Base-by-base conservation (phyloP, 2,113 vertebrate species). In the Bubo bubo region DNA sequence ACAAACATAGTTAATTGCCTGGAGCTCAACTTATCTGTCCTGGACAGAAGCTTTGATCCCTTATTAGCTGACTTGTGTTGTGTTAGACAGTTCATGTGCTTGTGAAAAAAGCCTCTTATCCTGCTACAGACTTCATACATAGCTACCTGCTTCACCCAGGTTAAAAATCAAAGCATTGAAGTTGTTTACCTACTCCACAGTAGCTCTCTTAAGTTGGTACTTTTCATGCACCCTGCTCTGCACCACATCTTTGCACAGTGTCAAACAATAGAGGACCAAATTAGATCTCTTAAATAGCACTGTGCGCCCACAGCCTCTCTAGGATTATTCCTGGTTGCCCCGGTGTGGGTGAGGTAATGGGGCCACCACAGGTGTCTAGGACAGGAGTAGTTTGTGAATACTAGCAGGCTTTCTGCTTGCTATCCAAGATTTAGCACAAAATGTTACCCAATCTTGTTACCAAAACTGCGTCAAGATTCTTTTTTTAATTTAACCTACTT, bases 401-500 rank as follows among this genome's bases (percentile, higher is more conserved):
- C 72, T 34, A 73, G 28, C 59, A 86, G 77, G 13, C 41, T 91
- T 89, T 88, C 68, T 84, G 76, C 71, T 86, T 92, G 68, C 88
- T 93, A 39, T 72, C 86, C 30, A 37, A 64, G 73, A 86, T 53
- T n/a, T n/a, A 64, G 34, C 81, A 86, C 55, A 50, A 66, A 43
- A 41, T 16, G 12, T 81, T 88, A 37, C 76, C 28, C 88, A 23
- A 12, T 71, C 58, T 41, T 63, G 49, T 75, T 53, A 87, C 53
- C 70, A 81, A 84, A 91, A 74, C 73, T 76, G 28, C 27, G 4
- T 95, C 95, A 93, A 63, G 73, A 58, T 53, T 73, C 79, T 88
- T 83, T 95, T 97, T 96, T 88, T 1, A 86, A 62, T 80, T 93
- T 88, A 93, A 79, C 90, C 96, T 91, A 94, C 91, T 96, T 96